phyloP scores from a whole-genome alignment of 2,797 vertebrate genomes.

The Acrocephalus scirpaceus region DNA sequence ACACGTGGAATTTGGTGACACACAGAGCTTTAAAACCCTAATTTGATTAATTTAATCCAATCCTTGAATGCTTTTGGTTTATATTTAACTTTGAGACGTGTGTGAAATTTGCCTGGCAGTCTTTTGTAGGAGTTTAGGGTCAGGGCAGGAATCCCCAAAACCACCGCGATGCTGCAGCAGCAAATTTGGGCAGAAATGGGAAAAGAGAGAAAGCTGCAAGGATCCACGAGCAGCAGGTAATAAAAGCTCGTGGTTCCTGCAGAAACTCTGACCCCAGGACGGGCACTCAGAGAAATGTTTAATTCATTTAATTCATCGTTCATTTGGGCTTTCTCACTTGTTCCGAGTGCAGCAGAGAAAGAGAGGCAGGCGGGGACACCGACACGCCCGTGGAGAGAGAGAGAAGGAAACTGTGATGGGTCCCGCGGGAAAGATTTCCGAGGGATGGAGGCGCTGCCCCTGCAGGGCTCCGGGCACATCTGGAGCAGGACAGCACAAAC shows the following conservation, averaged over 20 bases:
- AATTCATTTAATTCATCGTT: fast-evolving
- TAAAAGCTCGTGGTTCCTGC: neutral
- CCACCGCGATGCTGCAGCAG: neutral
- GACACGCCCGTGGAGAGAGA: fast-evolving
- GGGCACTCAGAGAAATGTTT: fast-evolving
- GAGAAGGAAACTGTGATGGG: fast-evolving
- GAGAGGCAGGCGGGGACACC: fast-evolving
- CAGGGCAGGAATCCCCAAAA: neutral
- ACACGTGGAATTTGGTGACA: neutral
- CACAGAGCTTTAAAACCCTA: too few relatives aligned
- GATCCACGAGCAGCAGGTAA: neutral
- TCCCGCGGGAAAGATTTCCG: neutral
- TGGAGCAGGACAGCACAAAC: fast-evolving
- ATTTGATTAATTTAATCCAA: neutral
- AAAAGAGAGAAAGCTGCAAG: neutral
- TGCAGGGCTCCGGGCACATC: neutral
- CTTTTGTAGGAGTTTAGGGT: neutral
- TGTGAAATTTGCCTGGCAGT: neutral
- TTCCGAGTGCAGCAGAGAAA: neutral
- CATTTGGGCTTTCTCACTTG: neutral
- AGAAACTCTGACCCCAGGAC: neutral
- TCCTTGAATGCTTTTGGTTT: neutral
- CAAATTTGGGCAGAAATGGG: neutral
- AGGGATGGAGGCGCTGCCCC: neutral
- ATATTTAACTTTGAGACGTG: fast-evolving